phyloP scores from a whole-genome alignment of 2,113 vertebrate genomes.

The Tachycineta bicolor region DNA sequence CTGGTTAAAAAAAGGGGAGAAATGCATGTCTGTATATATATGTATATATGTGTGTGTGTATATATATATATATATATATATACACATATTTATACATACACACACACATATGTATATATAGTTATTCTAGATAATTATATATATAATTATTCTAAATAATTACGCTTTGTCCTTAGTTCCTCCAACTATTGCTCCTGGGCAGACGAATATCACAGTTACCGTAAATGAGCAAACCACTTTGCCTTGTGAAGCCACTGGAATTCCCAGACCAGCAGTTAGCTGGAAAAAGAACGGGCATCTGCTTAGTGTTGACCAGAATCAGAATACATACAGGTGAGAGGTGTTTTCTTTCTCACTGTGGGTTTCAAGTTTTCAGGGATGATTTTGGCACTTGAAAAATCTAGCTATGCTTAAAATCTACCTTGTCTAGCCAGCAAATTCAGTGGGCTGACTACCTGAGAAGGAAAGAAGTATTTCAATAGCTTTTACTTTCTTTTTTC shows the following conservation, averaged over 20 bases:
- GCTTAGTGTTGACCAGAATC: slow-evolving; percentile 90
- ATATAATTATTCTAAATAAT: not conserved
- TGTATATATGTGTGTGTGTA: no score
- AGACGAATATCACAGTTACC: slow-evolving; percentile 83
- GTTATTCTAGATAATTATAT: no score
- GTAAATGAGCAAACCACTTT: slow-evolving; percentile 93
- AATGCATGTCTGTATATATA: accelerated
- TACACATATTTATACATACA: no score
- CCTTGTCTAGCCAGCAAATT: not conserved
- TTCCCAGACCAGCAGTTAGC: slow-evolving; percentile 86
- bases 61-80: no score
- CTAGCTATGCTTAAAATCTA: not conserved
- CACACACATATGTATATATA: no score
- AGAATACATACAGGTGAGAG: slow-evolving; percentile 92
- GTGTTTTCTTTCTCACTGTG: not conserved
- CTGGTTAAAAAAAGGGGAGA: not conserved
- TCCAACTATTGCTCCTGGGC: slow-evolving; percentile 81
- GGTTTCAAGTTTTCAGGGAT: not conserved
- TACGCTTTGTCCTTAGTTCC: slow-evolving; percentile 77
- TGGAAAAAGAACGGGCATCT: slow-evolving; percentile 87
- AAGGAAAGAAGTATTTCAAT: not conserved
- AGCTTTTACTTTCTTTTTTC: not conserved
- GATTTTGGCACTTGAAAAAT: not conserved
- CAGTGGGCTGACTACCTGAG: not conserved
- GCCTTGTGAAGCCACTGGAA: slow-evolving; percentile 89